Evolutionary conservation across 2,888 invertebrate species (phyloP).

Genomic region (Caenorhabditis uteleia): DNA sequence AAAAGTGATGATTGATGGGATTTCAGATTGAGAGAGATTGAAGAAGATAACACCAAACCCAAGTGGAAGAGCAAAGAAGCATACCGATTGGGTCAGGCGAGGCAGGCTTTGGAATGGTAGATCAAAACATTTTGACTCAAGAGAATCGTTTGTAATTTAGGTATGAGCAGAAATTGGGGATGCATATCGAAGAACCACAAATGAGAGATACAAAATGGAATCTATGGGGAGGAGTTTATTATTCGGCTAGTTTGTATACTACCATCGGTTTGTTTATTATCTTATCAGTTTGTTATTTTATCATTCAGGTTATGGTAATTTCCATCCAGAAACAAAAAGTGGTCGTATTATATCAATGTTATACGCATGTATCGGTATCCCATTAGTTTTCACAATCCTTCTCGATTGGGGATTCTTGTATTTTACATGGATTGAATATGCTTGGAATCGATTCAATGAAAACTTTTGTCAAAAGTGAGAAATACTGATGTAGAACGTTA

Average conservation of each 20-base stretch:
- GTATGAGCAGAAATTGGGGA: slow-evolving; percentile 54
- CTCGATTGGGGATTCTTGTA: slow-evolving; percentile 60
- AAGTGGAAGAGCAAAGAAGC: slow-evolving; percentile 20
- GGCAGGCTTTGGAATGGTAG: slow-evolving; percentile 42
- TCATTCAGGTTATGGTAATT: slow-evolving; percentile 55
- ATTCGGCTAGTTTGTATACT: slow-evolving; percentile 58
- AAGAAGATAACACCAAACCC: slow-evolving; percentile 33
- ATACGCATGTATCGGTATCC: slow-evolving; percentile 58
- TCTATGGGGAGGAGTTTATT: slow-evolving; percentile 59
- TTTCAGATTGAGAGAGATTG: slow-evolving; percentile 45
- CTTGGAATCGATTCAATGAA: slow-evolving; percentile 54
- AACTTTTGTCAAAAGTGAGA: slow-evolving; percentile 53
- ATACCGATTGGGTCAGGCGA: slow-evolving; percentile 32
- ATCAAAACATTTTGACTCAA: background rate
- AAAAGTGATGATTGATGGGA: background rate
- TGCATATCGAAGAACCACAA: slow-evolving; percentile 37
- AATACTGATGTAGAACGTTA: no score
- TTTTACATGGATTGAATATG: slow-evolving; percentile 58
- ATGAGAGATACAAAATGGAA: slow-evolving; percentile 56
- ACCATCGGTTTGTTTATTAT: slow-evolving; percentile 50
- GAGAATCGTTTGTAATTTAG: slow-evolving; percentile 7
- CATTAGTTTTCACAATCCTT: slow-evolving; percentile 55
- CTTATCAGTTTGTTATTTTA: no score
- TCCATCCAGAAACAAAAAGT: slow-evolving; percentile 48
- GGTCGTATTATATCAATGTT: slow-evolving; percentile 59